Evolutionary conservation across 2,113 vertebrate genomes (phyloP), one percentile per base, ranked within the genome.

Genomic region (Ciconia maguari): DNA sequence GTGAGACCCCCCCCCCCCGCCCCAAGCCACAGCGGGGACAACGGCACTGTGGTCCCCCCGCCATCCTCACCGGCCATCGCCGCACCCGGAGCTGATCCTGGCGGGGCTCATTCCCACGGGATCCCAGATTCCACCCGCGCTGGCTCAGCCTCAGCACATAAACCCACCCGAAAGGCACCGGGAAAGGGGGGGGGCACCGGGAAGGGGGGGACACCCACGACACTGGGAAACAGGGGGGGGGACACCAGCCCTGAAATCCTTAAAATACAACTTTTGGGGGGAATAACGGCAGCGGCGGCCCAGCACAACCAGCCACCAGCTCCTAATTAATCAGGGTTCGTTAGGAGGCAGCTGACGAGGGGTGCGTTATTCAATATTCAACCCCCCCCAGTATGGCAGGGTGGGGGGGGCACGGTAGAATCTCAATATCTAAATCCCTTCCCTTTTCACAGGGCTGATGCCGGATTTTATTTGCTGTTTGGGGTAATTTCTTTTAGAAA

Each of bases 371-470:
- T 64, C n/a, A 36, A 38, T 38, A 38, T 38, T 38, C 38, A 18
- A 5, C 51, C 15, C 13, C 0, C 6, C n/a, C 36, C 0, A 38
- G 2, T 13, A 9, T 1, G 8, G 22, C 38, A 38, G 38, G 38
- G 38, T 8, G 38, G 78, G 61, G 61, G 34, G 26, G 29, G 4
- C 6, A 5, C 7, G 19, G 1, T 16, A 3, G 16, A 24, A 72
- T 24, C 48, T 19, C 78, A 13, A 3, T 18, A 16, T 36, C 36
- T 41, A 12, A 78, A 25, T 3, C 18, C 38, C 27, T 27, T 36
- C 55, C 34, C 69, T 2, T 48, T 27, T 20, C 29, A 9, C 1
- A 2, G 2, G 16, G 21, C 26, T 29, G 19, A 27, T 2, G 41
- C 13, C 3, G 26, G 44, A 38, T 42, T 91, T 95, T 51, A 46